Percentiles rank a stretch among this genome's conserved stretches.
phyloP scores from a whole-genome alignment of 2,888 invertebrate genomes.

The Dinocampus coccinellae region DNA sequence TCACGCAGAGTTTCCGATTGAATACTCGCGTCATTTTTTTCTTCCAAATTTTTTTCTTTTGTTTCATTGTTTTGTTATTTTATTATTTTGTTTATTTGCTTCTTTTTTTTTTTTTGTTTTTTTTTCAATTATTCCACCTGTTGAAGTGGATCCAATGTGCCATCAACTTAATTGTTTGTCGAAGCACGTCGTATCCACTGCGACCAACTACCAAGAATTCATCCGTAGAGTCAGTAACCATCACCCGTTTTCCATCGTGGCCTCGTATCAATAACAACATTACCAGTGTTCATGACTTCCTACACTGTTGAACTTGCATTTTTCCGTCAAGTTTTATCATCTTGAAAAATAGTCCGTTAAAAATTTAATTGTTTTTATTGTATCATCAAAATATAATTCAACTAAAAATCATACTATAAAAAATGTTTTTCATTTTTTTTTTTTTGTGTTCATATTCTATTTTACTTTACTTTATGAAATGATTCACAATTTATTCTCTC shows the following conservation, averaged over 20 bases:
- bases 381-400: conserved; percentile 6
- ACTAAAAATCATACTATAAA: too few species aligned
- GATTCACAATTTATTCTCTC: too few species aligned
- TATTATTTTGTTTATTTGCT: too few species aligned
- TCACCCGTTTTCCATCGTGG: conserved; percentile 41
- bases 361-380: neutral
- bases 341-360: neutral
- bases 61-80: too few species aligned
- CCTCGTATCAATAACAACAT: conserved; percentile 55
- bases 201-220: conserved; percentile 61
- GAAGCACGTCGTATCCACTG: conserved; percentile 62
- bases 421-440: too few species aligned
- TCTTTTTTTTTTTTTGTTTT: too few species aligned
- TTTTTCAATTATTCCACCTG: neutral
- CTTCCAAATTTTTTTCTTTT: too few species aligned
- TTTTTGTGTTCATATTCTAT: too few species aligned
- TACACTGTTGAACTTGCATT: neutral
- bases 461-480: too few species aligned
- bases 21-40: neutral
- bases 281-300: conserved; percentile 50
- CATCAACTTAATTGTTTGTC: conserved; percentile 65
- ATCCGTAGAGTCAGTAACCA: conserved; percentile 41
- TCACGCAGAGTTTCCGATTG: conserved; percentile 9
- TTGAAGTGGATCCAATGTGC: conserved; percentile 47
- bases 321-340: neutral